Conservation (phyloP, 92 coral and sea anemone species). For the Epizoanthus stellaris region DNA sequence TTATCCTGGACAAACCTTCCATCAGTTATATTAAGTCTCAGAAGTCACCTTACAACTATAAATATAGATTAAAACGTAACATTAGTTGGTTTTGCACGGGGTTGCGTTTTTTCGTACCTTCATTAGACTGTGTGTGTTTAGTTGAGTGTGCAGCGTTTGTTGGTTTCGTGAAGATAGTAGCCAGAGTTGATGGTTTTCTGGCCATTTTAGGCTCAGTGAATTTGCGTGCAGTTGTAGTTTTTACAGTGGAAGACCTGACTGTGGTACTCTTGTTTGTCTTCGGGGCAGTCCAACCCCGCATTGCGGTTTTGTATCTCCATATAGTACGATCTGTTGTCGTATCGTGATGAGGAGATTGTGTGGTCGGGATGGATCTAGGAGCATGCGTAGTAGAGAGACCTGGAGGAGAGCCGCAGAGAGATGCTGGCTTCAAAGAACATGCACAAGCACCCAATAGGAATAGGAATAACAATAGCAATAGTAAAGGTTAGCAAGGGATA, state of each 20-base stretch:
- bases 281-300: not conserved
- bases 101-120: not conserved
- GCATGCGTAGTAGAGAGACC: constrained; percentile 34
- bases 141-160: not conserved
- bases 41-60: too few species aligned
- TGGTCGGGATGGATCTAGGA: not conserved
- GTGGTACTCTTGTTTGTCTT: not conserved
- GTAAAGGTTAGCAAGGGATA: too few species aligned
- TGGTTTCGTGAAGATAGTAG: not conserved
- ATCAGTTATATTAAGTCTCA: too few species aligned
- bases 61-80: too few species aligned
- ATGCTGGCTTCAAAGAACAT: not conserved
- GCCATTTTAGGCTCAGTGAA: not conserved
- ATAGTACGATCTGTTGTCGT: constrained; percentile 16
- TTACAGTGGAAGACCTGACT: not conserved
- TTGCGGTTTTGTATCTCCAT: not conserved
- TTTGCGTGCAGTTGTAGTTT: not conserved
- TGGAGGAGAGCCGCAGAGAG: constrained; percentile 16
- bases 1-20: too few species aligned
- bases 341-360: not conserved
- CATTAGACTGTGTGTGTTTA: not conserved
- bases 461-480: not conserved
- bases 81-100: too few species aligned
- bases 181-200: not conserved
- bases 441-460: not conserved